phyloP scores from a whole-genome alignment of 1,140 invertebrate species.

The Bombus confusus region DNA sequence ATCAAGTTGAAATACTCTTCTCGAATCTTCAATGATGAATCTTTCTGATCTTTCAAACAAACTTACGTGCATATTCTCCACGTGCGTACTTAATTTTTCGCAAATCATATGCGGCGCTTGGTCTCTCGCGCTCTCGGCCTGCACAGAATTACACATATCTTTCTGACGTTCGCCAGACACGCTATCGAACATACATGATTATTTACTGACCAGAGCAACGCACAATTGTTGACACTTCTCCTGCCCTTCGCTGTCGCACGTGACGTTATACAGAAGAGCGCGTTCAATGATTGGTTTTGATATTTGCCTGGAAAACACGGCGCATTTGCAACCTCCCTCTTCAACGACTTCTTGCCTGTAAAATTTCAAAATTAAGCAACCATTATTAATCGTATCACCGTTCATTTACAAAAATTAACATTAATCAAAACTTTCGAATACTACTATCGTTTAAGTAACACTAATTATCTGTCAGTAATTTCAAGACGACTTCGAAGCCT shows the following conservation, averaged over 20 bases:
- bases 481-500: neutral
- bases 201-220: slow-evolving; percentile 57
- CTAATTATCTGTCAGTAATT: neutral
- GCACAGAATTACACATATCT: slow-evolving; percentile 16
- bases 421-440: neutral
- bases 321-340: slow-evolving; percentile 61
- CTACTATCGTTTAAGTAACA: neutral
- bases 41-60: neutral
- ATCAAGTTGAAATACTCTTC: neutral
- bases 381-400: too few relatives aligned
- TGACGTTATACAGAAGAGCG: slow-evolving; percentile 57
- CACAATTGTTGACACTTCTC: slow-evolving; percentile 63
- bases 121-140: slow-evolving; percentile 60
- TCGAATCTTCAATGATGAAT: too few relatives aligned
- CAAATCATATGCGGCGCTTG: slow-evolving; percentile 64
- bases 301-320: slow-evolving; percentile 46
- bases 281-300: slow-evolving; percentile 65
- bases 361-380: neutral
- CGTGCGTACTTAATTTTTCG: slow-evolving; percentile 56
- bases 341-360: slow-evolving; percentile 27
- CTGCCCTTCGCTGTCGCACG: slow-evolving; percentile 56
- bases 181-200: slow-evolving; percentile 35
- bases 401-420: neutral
- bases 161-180: slow-evolving; percentile 26
- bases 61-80: slow-evolving; percentile 62